These are phyloP conservation scores for Myiopsitta monachus DNA, from an alignment of 2,113 vertebrate species.

Conservation along the genomic window DNA sequence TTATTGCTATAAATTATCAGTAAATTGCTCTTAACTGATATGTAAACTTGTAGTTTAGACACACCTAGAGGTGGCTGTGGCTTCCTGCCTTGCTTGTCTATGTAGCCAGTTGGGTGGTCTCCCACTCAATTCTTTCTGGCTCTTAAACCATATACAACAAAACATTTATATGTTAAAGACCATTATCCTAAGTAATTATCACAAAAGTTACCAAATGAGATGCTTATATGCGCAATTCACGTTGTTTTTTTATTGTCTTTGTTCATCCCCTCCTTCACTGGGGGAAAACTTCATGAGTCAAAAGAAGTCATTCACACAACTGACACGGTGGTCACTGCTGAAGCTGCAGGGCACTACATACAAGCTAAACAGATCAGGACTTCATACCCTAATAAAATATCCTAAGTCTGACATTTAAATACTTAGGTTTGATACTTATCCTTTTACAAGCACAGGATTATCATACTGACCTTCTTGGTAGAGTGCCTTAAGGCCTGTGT, in stretches of 20 bases:
- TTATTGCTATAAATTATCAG: neutral
- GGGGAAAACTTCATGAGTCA: neutral
- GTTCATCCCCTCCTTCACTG: neutral
- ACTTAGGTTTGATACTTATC: neutral
- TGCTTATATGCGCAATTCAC: neutral
- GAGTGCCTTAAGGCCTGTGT: neutral
- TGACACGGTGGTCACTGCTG: neutral
- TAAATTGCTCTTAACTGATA: neutral
- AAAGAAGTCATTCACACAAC: neutral
- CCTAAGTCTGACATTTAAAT: neutral
- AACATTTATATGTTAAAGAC: neutral
- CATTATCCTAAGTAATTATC: neutral
- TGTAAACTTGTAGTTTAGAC: neutral
- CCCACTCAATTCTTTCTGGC: neutral
- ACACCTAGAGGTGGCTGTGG: neutral
- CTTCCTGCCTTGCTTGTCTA: neutral
- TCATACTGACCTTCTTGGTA: neutral
- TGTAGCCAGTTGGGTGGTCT: neutral
- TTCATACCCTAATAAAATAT: neutral
- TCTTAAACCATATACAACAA: neutral
- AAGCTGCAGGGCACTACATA: neutral
- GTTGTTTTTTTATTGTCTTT: neutral
- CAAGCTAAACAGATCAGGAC: neutral
- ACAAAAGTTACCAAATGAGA: neutral
- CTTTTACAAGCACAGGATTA: neutral